Evolutionary conservation across 2,113 vertebrate species (phyloP).

Genomic region (Coturnix japonica): DNA sequence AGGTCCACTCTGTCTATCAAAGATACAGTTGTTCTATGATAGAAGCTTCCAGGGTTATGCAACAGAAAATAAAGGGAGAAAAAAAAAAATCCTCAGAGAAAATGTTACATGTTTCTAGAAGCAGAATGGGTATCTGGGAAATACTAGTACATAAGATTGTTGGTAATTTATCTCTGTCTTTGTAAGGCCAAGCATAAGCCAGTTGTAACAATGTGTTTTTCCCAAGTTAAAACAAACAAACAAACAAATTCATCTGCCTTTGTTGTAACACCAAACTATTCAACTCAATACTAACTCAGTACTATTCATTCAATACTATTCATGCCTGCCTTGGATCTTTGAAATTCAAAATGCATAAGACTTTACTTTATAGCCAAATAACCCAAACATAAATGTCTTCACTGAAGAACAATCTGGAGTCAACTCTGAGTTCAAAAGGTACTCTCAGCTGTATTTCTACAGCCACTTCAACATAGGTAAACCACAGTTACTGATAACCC

Average conservation of each 20-base stretch:
- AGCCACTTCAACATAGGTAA: not conserved
- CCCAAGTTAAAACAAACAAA: not conserved
- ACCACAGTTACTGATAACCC: not conserved
- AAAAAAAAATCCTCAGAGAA: not conserved
- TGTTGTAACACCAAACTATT: no score
- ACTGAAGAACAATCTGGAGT: not conserved
- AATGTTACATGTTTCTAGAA: not conserved
- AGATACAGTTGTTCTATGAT: not conserved
- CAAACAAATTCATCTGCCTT: not conserved
- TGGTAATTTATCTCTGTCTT: not conserved
- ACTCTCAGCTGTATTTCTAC: not conserved
- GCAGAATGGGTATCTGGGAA: not conserved
- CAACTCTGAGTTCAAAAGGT: not conserved
- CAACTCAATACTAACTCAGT: no score
- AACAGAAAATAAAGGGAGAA: not conserved
- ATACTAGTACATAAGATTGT: not conserved
- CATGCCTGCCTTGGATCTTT: not conserved
- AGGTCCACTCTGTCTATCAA: not conserved
- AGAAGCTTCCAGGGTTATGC: not conserved
- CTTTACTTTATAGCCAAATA: not conserved
- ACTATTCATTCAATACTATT: not conserved
- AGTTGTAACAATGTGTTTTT: not conserved
- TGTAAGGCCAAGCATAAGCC: not conserved
- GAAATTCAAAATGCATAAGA: not conserved
- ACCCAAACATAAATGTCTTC: not conserved